phyloP scores from a whole-genome alignment of 2,888 invertebrate species.

The Agonopterix alstromeriana region DNA sequence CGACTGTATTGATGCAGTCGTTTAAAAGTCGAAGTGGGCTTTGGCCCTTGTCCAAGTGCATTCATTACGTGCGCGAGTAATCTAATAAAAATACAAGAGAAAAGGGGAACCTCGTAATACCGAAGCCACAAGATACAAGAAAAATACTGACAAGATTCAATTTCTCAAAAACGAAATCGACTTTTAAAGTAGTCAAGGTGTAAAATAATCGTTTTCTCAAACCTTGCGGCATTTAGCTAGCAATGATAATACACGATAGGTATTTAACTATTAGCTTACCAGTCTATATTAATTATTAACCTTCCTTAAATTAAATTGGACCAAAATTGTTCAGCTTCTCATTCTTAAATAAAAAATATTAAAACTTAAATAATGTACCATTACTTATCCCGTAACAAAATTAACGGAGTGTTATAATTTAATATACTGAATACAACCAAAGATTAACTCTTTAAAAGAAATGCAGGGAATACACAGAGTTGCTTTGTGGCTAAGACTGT shows the following conservation, averaged over 20 bases:
- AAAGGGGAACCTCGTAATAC: too few species aligned
- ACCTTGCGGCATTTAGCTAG: background rate
- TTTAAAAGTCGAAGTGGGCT: too few species aligned
- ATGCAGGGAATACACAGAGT: background rate
- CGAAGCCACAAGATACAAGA: too few species aligned
- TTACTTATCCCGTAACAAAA: slow-evolving; percentile 17
- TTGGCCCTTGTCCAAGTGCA: too few species aligned
- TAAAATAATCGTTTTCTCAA: background rate
- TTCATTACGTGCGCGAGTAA: too few species aligned
- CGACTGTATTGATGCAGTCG: too few species aligned
- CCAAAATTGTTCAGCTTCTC: slow-evolving; percentile 32
- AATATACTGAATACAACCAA: background rate
- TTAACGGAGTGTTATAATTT: background rate
- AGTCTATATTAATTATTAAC: slow-evolving; percentile 27
- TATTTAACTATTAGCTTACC: slow-evolving; percentile 22
- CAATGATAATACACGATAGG: slow-evolving; percentile 1
- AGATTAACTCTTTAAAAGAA: background rate
- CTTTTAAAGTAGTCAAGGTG: background rate
- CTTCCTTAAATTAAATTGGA: slow-evolving; percentile 57
- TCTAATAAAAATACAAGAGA: too few species aligned
- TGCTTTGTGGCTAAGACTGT: slow-evolving; percentile 1
- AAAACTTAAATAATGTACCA: slow-evolving; percentile 27
- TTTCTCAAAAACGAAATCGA: too few species aligned
- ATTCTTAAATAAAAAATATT: slow-evolving; percentile 26
- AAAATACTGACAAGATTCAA: too few species aligned